A percentile compares a stretch with the other conserved stretches of the same genome.
Evolutionary conservation across 2,113 vertebrate genomes (phyloP).

Genomic region (Fulica atra): DNA sequence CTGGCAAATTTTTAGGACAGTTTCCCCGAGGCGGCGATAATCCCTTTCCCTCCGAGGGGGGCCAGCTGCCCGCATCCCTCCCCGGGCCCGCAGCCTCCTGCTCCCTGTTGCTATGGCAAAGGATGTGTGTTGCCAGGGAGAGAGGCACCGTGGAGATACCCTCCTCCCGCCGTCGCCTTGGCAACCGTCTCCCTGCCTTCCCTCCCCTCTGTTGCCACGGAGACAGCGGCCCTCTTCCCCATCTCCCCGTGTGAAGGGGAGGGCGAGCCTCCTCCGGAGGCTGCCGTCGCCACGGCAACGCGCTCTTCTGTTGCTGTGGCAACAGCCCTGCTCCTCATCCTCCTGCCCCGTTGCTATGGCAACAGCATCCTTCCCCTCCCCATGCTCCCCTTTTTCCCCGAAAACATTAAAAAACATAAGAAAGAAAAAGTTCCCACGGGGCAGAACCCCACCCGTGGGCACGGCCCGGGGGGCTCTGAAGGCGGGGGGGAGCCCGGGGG

Average conservation of each 20-base stretch:
- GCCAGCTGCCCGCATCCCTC: slow-evolving; percentile 40
- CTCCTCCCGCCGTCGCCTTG: slow-evolving; percentile 54
- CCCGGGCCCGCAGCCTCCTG: slow-evolving; percentile 46
- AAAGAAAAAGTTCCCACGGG: background rate
- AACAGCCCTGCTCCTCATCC: slow-evolving; percentile 17
- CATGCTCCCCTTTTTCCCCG: background rate
- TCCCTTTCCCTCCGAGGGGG: slow-evolving; percentile 35
- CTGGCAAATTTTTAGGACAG: slow-evolving; percentile 45
- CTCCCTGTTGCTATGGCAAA: slow-evolving; percentile 75
- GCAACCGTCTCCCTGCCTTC: slow-evolving; percentile 45
- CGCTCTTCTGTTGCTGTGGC: slow-evolving; percentile 11
- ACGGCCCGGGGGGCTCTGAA: background rate
- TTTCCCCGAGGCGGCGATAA: slow-evolving; percentile 16
- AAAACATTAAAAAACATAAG: too few relatives aligned
- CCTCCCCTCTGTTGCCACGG: slow-evolving; percentile 40
- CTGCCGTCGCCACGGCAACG: slow-evolving; percentile 23
- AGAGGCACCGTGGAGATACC: slow-evolving; percentile 64
- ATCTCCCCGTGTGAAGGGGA: background rate
- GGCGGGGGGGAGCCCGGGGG: background rate
- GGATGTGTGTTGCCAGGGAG: slow-evolving; percentile 76
- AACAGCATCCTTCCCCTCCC: slow-evolving; percentile 39
- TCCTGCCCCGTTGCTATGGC: slow-evolving; percentile 59
- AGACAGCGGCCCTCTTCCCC: slow-evolving; percentile 61
- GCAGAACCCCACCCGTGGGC: background rate
- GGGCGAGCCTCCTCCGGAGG: background rate